Evolutionary conservation across 2,797 vertebrate species (phyloP).

Genomic region (Diplodus puntazzo): DNA sequence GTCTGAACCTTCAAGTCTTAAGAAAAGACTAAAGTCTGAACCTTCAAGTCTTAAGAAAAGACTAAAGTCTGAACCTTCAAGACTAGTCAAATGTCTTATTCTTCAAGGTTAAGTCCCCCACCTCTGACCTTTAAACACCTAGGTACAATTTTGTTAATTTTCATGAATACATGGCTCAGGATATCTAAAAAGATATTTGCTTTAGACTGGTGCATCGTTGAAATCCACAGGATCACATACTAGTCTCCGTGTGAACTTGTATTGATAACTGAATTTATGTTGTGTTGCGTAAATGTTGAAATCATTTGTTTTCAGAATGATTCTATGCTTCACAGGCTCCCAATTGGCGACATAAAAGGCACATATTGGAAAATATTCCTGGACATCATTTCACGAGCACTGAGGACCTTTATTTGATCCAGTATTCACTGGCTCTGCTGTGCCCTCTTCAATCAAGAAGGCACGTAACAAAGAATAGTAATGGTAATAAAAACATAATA

Average conservation of each 20-base stretch:
- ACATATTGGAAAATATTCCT: not conserved
- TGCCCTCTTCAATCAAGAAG: conserved; percentile 15
- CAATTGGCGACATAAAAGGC: not conserved
- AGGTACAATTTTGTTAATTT: not conserved
- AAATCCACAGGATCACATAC: not conserved
- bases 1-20: too few species aligned
- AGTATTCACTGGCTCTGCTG: conserved; percentile 1
- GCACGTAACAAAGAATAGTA: conserved; percentile 47
- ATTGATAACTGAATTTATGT: not conserved
- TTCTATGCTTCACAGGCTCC: not conserved
- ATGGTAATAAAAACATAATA: conserved; percentile 40
- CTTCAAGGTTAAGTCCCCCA: too few species aligned
- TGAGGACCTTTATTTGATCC: conserved; percentile 3
- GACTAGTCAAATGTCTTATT: too few species aligned
- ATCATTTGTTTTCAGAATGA: not conserved
- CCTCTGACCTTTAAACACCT: too few species aligned
- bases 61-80: too few species aligned
- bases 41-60: too few species aligned
- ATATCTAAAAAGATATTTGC: not conserved
- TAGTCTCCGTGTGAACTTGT: not conserved
- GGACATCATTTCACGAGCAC: not conserved
- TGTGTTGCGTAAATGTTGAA: not conserved
- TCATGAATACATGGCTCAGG: not conserved
- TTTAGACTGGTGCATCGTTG: not conserved
- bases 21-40: too few species aligned